These are phyloP conservation scores for Mungos mungo DNA, from an alignment of 2,113 vertebrate genomes.

Conservation along the genomic window DNA sequence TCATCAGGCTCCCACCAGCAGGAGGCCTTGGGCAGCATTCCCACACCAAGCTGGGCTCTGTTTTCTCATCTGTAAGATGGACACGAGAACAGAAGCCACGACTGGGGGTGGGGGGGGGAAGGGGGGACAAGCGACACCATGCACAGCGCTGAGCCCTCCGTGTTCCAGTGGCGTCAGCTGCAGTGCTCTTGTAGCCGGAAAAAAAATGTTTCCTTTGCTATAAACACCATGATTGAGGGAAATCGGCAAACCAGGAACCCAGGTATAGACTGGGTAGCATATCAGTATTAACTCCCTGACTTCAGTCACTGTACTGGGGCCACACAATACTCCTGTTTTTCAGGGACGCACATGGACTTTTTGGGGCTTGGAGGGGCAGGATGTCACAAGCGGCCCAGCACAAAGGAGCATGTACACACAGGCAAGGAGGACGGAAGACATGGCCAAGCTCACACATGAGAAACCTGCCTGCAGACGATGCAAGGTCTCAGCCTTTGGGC, in stretches of 20 bases:
- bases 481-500: too few species aligned
- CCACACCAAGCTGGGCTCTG: background rate
- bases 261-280: background rate
- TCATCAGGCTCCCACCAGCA: background rate
- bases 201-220: background rate
- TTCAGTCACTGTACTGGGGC: background rate
- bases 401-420: fast-evolving
- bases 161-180: background rate
- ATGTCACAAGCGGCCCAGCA: background rate
- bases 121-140: too few species aligned
- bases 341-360: background rate
- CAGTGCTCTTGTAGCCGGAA: background rate
- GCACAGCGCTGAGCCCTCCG: background rate
- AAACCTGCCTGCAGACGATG: background rate
- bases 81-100: background rate
- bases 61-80: background rate
- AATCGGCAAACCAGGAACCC: background rate
- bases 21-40: background rate
- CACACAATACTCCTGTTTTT: background rate
- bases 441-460: background rate
- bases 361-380: too few species aligned
- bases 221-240: background rate
- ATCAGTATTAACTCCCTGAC: background rate
- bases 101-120: too few species aligned
- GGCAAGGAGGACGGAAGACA: too few species aligned